Evolutionary conservation across 2,113 vertebrate genomes (phyloP).

Genomic region (Hydrochoerus hydrochaeris): DNA sequence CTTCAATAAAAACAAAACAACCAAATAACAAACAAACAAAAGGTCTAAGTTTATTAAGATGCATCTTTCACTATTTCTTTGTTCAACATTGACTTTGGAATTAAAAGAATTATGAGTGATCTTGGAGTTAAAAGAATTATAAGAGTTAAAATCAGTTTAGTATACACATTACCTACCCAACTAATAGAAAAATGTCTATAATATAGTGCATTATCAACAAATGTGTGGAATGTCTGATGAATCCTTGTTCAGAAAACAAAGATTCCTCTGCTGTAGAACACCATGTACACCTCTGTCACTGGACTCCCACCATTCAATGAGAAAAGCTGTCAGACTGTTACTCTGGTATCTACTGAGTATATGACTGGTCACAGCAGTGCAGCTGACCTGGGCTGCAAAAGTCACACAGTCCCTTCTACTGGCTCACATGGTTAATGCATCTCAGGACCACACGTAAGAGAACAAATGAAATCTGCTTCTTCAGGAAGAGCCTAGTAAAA

Average conservation of each 20-base stretch:
- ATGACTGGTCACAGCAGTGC: not conserved
- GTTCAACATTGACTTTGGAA: not conserved
- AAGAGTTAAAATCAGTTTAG: not conserved
- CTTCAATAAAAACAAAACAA: not conserved
- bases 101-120: not conserved
- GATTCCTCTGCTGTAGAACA: not conserved
- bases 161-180: not conserved
- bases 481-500: not conserved
- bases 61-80: not conserved
- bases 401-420: not conserved
- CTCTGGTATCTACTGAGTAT: not conserved
- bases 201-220: not conserved
- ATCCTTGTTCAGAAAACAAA: fast-evolving
- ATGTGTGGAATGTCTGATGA: not conserved
- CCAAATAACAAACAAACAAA: not conserved
- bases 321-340: not conserved
- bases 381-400: not conserved
- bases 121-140: not conserved
- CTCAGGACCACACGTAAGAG: not conserved
- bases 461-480: not conserved
- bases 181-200: not conserved
- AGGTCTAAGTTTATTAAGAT: not conserved
- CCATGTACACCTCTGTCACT: fast-evolving
- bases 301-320: not conserved
- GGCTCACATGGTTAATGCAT: not conserved